Evolutionary conservation across 2,113 vertebrate genomes (phyloP), one percentile per base, ranked within the genome.

Genomic region (Corythaixoides concolor): DNA sequence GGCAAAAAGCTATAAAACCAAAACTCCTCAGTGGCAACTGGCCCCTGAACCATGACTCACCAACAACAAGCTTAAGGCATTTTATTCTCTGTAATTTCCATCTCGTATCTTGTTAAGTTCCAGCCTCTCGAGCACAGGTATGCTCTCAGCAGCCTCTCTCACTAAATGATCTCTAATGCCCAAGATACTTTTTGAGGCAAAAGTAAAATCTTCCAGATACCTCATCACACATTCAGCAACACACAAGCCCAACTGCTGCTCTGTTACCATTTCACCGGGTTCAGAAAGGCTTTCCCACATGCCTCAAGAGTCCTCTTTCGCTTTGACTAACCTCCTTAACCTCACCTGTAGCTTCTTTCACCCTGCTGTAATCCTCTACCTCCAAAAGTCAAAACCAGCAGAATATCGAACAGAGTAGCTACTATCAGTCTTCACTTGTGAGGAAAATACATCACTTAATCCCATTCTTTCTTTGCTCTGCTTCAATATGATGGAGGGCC

Each of bases 11-110:
- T 26, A 52, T 43, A 41, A 49, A 35, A 23, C 33, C 37, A n/a
- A 45, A 91, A n/a, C 14, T 5, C 35, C 32, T 43, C 35, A 30
- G 15, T 32, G 6, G 11, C 67, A 92, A 39, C 14, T 11, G 4
- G 32, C 8, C n/a, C 18, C 23, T 0, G 2, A 69, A 26, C 8
- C 0, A 0, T 8, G 24, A 78, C 17, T 62, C 41, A 43, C 17
- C 8, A 5, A 21, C 30, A 80, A 73, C 11, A 89, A 73, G 58
- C 8, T 12, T 32, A 3, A 55, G 6, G 20, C 12, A 55, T 56
- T 85, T 72, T 68, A 85, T 79, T 83, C 20, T 75, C 43, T 1
- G 0, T 26, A 18, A 62, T n/a, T 90, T 72, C 23, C 39, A 30
- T 15, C 49, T 56, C 6, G 0, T 19, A 2, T 18, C 28, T 55